Conservation (phyloP, 1,140 invertebrate genomes). For the Lordiphosa collinella region DNA sequence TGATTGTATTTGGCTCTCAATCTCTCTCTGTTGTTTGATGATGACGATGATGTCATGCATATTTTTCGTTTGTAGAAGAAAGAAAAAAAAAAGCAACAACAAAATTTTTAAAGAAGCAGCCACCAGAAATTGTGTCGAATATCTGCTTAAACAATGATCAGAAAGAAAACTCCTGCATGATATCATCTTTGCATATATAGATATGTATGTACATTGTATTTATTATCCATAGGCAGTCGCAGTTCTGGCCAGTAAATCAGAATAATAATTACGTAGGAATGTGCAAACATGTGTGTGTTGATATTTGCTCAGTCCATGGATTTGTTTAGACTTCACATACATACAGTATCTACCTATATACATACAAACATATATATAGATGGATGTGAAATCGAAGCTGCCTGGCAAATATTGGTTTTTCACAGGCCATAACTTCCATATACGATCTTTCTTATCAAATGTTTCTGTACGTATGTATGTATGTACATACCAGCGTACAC, state of each 20-base stretch:
- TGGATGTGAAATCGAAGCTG: constrained; percentile 5
- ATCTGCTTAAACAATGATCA: not conserved
- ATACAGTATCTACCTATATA: not conserved
- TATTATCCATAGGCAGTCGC: not conserved
- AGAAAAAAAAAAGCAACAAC: constrained; percentile 45
- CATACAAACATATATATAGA: not conserved
- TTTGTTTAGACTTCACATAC: not conserved
- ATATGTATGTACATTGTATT: not conserved
- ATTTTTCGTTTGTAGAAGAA: constrained; percentile 74
- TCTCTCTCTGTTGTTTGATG: constrained; percentile 33
- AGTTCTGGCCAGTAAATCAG: constrained; percentile 4
- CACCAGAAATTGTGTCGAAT: constrained; percentile 20
- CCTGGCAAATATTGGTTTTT: constrained; percentile 17
- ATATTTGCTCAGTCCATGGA: too few species aligned
- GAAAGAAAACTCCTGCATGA: not conserved
- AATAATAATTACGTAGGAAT: not conserved
- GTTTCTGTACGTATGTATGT: not conserved
- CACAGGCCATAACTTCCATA: constrained; percentile 2
- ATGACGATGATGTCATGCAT: constrained; percentile 70
- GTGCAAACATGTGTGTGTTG: too few species aligned
- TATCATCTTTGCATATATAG: constrained; percentile 4
- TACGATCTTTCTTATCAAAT: constrained; percentile 6
- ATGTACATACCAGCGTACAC: not conserved
- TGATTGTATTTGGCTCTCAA: constrained; percentile 7
- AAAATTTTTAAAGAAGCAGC: constrained; percentile 32